These are phyloP conservation scores for Lithophane socia DNA, from an alignment of 2,888 invertebrate species.

Conservation along the genomic window DNA sequence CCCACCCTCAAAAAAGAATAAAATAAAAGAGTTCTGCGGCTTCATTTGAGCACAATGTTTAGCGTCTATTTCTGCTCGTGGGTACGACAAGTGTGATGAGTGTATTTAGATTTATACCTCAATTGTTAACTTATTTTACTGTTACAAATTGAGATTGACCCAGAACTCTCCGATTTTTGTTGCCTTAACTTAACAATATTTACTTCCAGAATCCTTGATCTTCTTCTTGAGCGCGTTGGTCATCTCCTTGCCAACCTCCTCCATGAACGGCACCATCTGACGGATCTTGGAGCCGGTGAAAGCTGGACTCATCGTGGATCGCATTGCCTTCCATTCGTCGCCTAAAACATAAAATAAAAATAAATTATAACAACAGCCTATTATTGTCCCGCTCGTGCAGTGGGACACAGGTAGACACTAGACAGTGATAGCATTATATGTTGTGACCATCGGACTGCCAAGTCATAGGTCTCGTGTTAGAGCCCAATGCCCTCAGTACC, in stretches of 20 bases:
- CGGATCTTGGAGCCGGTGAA: conserved; percentile 89
- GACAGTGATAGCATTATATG: no score
- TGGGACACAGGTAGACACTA: no score
- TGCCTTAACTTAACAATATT: conserved; percentile 6
- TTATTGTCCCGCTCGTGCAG: no score
- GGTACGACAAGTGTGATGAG: no score
- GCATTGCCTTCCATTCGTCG: conserved; percentile 82
- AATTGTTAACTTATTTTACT: neutral
- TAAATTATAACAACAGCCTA: neutral
- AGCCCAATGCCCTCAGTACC: no score
- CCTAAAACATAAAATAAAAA: conserved; percentile 62
- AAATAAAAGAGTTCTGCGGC: neutral
- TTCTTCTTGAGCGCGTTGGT: conserved; percentile 69
- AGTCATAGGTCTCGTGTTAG: no score
- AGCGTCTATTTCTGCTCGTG: neutral
- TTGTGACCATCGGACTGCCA: no score
- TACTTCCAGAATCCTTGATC: conserved; percentile 64
- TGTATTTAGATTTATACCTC: neutral
- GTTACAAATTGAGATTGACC: neutral
- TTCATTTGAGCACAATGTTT: neutral
- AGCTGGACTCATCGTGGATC: conserved; percentile 83
- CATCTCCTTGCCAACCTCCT: conserved; percentile 78
- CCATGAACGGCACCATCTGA: conserved; percentile 82
- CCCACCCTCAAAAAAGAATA: no score
- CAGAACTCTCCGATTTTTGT: neutral